These are phyloP conservation scores for Cataglyphis cursor DNA, from an alignment of 2,888 invertebrate species.

Conservation along the genomic window DNA sequence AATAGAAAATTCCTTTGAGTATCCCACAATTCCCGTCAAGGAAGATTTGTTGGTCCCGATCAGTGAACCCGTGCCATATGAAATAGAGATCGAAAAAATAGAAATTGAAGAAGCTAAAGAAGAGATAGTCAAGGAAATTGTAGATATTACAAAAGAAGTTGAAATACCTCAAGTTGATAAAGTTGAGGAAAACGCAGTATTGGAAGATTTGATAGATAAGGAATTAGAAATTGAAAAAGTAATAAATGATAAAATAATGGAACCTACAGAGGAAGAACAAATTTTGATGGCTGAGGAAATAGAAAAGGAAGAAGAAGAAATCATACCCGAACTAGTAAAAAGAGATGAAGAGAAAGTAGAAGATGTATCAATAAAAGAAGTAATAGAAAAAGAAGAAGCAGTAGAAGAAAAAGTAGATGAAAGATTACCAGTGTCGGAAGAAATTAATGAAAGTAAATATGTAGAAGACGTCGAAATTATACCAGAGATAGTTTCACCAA, in stretches of 20 bases:
- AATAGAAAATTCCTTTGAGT: slow-evolving; percentile 6
- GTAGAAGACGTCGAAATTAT: not conserved
- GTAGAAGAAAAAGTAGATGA: not conserved
- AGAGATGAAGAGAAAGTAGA: not conserved
- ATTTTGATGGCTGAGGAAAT: not conserved
- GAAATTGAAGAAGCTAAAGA: not conserved
- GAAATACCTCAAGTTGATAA: not conserved
- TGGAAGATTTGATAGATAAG: not conserved
- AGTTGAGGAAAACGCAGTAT: not conserved
- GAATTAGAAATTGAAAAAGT: not conserved
- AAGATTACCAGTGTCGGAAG: not conserved
- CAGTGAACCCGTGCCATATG: not conserved
- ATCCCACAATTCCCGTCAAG: slow-evolving; percentile 2
- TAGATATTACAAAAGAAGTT: not conserved
- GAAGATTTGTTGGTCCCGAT: not conserved
- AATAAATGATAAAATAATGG: not conserved
- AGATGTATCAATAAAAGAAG: slow-evolving; percentile 14
- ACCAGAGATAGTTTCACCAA: slow-evolving; percentile 1
- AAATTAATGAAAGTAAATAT: slow-evolving; percentile 19
- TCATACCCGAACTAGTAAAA: not conserved
- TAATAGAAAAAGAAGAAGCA: slow-evolving; percentile 11
- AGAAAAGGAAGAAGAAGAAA: not conserved
- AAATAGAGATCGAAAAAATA: slow-evolving; percentile 1
- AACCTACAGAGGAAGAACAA: not conserved
- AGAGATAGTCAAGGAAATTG: not conserved